Evolutionary conservation across 2,113 vertebrate genomes (phyloP).

Genomic region (Rhinichthys klamathensis): DNA sequence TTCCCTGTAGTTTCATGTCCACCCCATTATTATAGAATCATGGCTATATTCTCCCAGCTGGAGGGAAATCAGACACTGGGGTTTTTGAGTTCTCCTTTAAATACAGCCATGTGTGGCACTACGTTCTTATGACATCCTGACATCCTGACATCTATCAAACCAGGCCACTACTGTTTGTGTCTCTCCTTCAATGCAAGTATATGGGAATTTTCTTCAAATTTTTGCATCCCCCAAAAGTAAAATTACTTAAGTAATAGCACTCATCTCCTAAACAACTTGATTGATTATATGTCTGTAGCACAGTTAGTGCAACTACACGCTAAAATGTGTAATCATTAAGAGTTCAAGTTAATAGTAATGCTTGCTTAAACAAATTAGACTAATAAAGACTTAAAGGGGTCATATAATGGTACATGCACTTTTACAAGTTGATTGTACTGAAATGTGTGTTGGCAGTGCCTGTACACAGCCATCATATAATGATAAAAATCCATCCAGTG

Average conservation of each 20-base stretch:
- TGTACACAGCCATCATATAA: too few relatives aligned
- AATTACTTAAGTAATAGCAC: not conserved
- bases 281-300: too few relatives aligned
- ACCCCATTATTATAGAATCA: constrained; percentile 74
- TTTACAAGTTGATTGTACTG: too few relatives aligned
- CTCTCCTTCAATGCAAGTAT: not conserved
- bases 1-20: constrained; percentile 72
- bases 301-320: too few relatives aligned
- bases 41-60: constrained; percentile 69
- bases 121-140: not conserved
- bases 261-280: not conserved
- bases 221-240: not conserved
- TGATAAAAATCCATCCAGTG: too few relatives aligned
- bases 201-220: too few relatives aligned
- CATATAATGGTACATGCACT: too few relatives aligned
- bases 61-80: constrained; percentile 67
- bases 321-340: too few relatives aligned
- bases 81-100: constrained; percentile 61
- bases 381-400: not conserved
- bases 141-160: not conserved
- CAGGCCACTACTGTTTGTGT: not conserved
- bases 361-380: not conserved
- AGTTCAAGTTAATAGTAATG: too few relatives aligned
- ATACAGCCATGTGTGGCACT: constrained; percentile 46
- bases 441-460: too few relatives aligned